phyloP scores from a whole-genome alignment of 1,140 invertebrate genomes.

The Brachionus calyciflorus region DNA sequence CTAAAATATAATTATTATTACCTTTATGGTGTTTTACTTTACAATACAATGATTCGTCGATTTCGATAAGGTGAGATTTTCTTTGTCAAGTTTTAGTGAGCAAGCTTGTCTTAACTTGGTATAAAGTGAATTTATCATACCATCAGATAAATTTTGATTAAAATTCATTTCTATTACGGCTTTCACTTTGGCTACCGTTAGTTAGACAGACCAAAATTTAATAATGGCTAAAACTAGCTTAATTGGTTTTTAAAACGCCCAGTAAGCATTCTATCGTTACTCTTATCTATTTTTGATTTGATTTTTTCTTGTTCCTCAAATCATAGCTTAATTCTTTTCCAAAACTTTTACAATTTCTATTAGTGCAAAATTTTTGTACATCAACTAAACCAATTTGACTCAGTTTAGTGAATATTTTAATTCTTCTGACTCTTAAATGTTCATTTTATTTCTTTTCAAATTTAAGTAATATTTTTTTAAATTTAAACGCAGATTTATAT shows the following conservation, averaged over 20 bases:
- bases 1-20: too few species aligned
- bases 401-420: conserved; percentile 20
- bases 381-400: conserved; percentile 5
- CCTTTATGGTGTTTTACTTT: too few species aligned
- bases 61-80: too few species aligned
- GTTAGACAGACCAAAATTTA: background rate
- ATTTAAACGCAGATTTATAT: too few species aligned
- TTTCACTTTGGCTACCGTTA: background rate
- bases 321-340: conserved; percentile 6
- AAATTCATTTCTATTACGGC: background rate
- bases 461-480: too few species aligned
- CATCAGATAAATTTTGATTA: background rate
- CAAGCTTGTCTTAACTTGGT: too few species aligned
- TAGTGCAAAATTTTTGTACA: conserved; percentile 1
- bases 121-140: background rate
- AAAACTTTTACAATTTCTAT: background rate
- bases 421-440: too few species aligned
- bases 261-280: background rate
- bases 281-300: conserved; percentile 13
- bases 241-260: background rate
- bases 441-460: too few species aligned
- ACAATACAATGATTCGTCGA: too few species aligned
- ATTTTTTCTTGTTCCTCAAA: background rate
- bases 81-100: too few species aligned
- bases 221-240: background rate